phyloP scores from a whole-genome alignment of 2,797 vertebrate species.

The Poeciliopsis turneri region DNA sequence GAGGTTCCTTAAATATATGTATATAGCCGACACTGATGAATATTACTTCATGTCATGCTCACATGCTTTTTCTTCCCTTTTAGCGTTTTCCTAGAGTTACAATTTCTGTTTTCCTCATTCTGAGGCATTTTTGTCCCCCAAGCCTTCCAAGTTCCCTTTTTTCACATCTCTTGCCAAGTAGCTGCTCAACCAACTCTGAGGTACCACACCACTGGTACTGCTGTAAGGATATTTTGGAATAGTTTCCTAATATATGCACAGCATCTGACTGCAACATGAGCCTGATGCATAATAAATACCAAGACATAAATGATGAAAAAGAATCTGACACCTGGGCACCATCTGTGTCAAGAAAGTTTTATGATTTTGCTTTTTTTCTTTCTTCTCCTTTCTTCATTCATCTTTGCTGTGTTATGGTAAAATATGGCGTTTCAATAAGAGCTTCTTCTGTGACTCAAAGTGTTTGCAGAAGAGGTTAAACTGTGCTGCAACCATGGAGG shows the following conservation, averaged over 20 bases:
- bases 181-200: constrained; percentile 54
- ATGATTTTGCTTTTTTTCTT: constrained; percentile 26
- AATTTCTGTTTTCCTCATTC: constrained; percentile 56
- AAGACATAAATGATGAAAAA: constrained; percentile 75
- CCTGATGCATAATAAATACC: constrained; percentile 74
- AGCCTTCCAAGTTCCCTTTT: constrained; percentile 26
- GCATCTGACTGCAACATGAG: constrained; percentile 64
- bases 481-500: constrained; percentile 42
- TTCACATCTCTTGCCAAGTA: constrained; percentile 73
- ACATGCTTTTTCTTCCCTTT: neutral
- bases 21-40: neutral
- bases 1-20: neutral
- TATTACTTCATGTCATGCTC: neutral
- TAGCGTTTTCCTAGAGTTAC: constrained; percentile 20
- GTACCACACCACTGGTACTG: constrained; percentile 39
- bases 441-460: constrained; percentile 27
- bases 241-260: constrained; percentile 63
- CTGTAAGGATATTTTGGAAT: constrained; percentile 51
- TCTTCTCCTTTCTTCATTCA: constrained; percentile 4
- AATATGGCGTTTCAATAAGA: constrained; percentile 34
- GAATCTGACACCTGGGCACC: constrained; percentile 63
- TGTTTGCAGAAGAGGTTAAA: constrained; percentile 39
- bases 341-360: constrained; percentile 65
- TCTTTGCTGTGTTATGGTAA: constrained; percentile 31
- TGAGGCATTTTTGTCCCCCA: constrained; percentile 43